Evolutionary conservation across 2,113 vertebrate genomes (phyloP), one percentile per base, ranked within the genome.

Genomic region (Cromileptes altivelis): DNA sequence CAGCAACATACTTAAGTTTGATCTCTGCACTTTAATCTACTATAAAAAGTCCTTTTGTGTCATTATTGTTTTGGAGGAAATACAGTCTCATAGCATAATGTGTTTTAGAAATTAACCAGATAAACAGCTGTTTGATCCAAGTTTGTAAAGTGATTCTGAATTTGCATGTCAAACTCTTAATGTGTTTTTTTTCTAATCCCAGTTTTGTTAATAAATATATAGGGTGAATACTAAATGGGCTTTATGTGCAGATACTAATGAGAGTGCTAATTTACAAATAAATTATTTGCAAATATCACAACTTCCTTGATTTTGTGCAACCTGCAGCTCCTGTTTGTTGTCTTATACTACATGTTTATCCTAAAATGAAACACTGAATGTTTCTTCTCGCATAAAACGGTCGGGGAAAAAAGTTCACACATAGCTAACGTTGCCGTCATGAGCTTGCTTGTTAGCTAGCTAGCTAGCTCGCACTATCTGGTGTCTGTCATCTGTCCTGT

Each of bases 231-330:
- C 27, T 25, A 27, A 73, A 60, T 40, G 23, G 37, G 21, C 25
- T 75, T 75, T 15, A 25, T 56, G 33, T 69, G 25, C 65, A 81
- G 23, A 52, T 27, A 13, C 8, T 64, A 23, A 25, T 70, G 3
- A 1, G 23, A 58, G 17, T 40, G 21, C 55, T 60, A 1, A 40
- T 77, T 64, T 30, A 64, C 12, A 56, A 88, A 86, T 79, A 85
- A 88, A 85, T 14, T 0, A 63, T 58, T 63, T 81, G 15, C 47
- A 71, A 61, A 56, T 57, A 40, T 49, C 6, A 21, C 3, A 23
- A 19, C 40, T 25, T 65, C 17, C 7, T 47, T 70, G 45, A 23
- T 65, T 64, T 64, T 52, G 4, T 69, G 62, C 42, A 37, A 50
- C 18, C 45, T 61, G 6, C 5, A 42, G 14, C 3, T 42, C 13